phyloP scores from a whole-genome alignment of 2,113 vertebrate genomes.

The Elachura formosa region DNA sequence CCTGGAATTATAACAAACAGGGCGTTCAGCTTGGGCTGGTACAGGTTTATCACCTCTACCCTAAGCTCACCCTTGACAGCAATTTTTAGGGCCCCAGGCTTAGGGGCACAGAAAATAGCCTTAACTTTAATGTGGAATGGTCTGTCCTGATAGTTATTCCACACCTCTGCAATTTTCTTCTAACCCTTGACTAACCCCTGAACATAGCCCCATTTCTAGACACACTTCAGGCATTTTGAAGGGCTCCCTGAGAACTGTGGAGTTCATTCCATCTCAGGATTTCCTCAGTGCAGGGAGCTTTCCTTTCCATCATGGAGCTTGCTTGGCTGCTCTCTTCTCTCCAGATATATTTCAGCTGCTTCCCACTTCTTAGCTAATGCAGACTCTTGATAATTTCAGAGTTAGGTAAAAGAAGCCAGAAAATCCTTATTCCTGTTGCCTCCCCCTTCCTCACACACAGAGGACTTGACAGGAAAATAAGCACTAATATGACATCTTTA shows the following conservation, averaged over 20 bases:
- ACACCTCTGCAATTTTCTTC: background rate
- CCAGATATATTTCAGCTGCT: conserved; percentile 15
- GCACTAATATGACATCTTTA: conserved; percentile 61
- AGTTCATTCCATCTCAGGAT: background rate
- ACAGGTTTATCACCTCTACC: background rate
- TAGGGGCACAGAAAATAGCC: background rate
- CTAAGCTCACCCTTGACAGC: background rate
- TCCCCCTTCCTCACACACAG: background rate
- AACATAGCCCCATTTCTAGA: background rate
- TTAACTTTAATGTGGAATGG: background rate
- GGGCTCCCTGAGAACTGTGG: background rate
- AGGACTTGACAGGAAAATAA: conserved; percentile 44
- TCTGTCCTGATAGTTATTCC: background rate
- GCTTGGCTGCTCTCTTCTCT: background rate
- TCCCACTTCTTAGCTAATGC: background rate
- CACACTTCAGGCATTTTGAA: background rate
- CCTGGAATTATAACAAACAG: background rate
- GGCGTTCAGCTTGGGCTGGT: background rate
- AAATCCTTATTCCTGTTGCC: conserved; percentile 2
- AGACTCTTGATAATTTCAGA: background rate
- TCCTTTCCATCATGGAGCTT: background rate
- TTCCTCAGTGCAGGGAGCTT: background rate
- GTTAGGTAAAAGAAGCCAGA: background rate
- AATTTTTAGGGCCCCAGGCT: background rate
- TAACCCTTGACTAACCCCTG: background rate